Conservation (phyloP, 2,113 vertebrate species). For the Ptyas mucosa region DNA sequence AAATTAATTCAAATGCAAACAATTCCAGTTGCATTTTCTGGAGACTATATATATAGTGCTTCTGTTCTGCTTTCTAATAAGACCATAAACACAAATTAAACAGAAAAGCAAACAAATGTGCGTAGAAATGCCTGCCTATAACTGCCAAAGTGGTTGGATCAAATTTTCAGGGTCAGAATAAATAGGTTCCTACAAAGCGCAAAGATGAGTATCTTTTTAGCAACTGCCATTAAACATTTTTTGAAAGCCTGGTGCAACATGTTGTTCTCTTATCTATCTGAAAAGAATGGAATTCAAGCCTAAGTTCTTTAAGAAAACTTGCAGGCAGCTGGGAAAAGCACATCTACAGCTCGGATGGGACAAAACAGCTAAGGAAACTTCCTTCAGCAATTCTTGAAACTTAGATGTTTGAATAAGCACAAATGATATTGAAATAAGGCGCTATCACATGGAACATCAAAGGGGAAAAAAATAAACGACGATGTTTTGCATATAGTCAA, state of each 20-base stretch:
- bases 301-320: conserved; percentile 21
- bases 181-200: conserved; percentile 29
- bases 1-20: conserved; percentile 62
- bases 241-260: conserved; percentile 7
- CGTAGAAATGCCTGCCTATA: conserved; percentile 45
- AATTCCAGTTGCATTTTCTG: conserved; percentile 57
- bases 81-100: conserved; percentile 65
- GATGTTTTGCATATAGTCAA: not conserved
- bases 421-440: not conserved
- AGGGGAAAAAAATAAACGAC: not conserved
- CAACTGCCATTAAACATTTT: not conserved
- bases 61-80: conserved; percentile 57
- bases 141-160: conserved; percentile 40
- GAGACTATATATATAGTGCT: conserved; percentile 4
- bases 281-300: conserved; percentile 27
- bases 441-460: not conserved
- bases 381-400: not conserved
- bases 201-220: conserved; percentile 12
- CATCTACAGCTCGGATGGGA: conserved; percentile 1
- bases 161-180: conserved; percentile 45
- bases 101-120: conserved; percentile 61
- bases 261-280: conserved; percentile 15
- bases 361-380: not conserved
- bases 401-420: not conserved
- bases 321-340: not conserved